Base-by-base conservation (phyloP, 2,888 invertebrate species). In the Cephalotes varians region DNA sequence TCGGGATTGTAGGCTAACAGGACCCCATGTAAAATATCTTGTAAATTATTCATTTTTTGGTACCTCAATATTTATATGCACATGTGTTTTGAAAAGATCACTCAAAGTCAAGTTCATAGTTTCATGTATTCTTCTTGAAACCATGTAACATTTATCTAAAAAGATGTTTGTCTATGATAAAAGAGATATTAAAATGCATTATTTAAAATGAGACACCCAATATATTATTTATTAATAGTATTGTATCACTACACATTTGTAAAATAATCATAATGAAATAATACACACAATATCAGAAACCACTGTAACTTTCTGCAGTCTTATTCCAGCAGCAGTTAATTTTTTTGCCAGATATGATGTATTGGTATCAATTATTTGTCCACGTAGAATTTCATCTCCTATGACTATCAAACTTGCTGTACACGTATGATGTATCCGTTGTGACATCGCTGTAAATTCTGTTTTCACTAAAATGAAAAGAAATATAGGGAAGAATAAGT, bases 381-480 rank as follows among this genome's bases (percentile, higher is more conserved):
- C 97, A 88, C 96, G 96, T 65, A 97, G 93, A 85, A 97, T 96
- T 94, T 97, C 97, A 94, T 97, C 96, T 31, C 97, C 97, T 86
- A 97, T 96, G 4, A 96, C 95, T 67, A 95, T 92, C 54, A 95
- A 90, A 15, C 94, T 92, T 65, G 93, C 94, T 21, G 93, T 93
- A 79, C 83, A 74, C 31, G 83, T 58, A 56, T 15, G 31, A 44
- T 15, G 58, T 28, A 31, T 91, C 88, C 89, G 91, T 91, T 67
- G n/a, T 28, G 34, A 51, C 56, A 73, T 21, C 28, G 51, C 31
- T 80, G 76, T 79, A 49, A 56, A 37, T 74, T 64, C n/a, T 49
- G 25, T 4, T 15, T 49, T 58, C 7, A 56, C 56, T 58, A n/a
- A 58, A 18, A 74, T 7, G 1, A 25, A 18, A 74, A 60, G 6